These are phyloP conservation scores for Dendrolimus punctatus DNA, from an alignment of 1,140 invertebrate species.

Conservation along the genomic window DNA sequence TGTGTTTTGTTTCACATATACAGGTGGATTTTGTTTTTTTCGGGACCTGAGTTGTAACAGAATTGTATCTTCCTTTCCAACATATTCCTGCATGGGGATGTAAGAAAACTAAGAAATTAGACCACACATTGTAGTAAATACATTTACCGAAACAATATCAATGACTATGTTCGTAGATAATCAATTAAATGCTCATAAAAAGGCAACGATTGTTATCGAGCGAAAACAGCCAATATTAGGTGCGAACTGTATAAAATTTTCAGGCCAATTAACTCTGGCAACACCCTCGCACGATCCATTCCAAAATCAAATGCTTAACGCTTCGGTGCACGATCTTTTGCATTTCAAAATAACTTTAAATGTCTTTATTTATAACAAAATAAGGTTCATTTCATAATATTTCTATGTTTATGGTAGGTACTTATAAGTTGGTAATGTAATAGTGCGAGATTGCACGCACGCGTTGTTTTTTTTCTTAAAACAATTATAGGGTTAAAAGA, in stretches of 20 bases:
- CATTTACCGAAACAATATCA: too few relatives aligned
- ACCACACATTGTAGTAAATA: too few relatives aligned
- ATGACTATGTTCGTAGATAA: too few relatives aligned
- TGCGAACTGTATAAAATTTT: constrained; percentile 35
- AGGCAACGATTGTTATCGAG: too few relatives aligned
- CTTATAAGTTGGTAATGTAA: constrained; percentile 7
- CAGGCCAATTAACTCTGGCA: constrained; percentile 28
- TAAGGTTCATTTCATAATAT: constrained; percentile 3
- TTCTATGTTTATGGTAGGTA: background rate
- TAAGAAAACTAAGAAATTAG: too few relatives aligned
- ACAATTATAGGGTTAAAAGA: constrained; percentile 30
- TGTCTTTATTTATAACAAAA: background rate
- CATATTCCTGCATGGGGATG: too few relatives aligned
- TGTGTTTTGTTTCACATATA: too few relatives aligned
- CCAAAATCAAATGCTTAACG: constrained; percentile 30
- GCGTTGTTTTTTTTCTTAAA: constrained; percentile 23
- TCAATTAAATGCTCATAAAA: too few relatives aligned
- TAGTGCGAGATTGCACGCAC: constrained; percentile 21
- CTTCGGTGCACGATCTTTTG: constrained; percentile 8
- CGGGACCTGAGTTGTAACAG: too few relatives aligned
- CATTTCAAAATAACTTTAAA: background rate
- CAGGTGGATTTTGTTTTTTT: too few relatives aligned
- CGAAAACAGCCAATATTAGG: constrained; percentile 24
- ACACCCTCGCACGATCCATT: constrained; percentile 32
- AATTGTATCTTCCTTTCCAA: too few relatives aligned